phyloP scores from a whole-genome alignment of 2,888 invertebrate genomes.

The Paralinhomoeus sp. region DNA sequence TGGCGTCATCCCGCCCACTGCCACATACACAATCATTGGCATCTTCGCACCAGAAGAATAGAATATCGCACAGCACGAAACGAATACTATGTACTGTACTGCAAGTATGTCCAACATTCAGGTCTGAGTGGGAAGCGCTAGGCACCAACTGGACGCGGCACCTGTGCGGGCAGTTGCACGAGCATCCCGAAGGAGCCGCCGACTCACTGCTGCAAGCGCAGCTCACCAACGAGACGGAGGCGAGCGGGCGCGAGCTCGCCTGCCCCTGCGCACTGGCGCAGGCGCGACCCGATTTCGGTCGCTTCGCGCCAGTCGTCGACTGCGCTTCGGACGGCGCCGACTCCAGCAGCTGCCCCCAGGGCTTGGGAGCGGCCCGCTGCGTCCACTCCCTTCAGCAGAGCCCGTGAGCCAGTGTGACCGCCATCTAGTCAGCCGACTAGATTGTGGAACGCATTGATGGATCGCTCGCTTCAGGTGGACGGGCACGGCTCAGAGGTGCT shows the following conservation, averaged over 20 bases:
- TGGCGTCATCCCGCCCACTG: too few species aligned
- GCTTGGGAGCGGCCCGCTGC: constrained; percentile 68
- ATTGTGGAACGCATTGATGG: too few species aligned
- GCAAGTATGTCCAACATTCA: too few species aligned
- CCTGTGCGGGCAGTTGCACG: constrained; percentile 72
- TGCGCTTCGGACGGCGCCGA: constrained; percentile 66
- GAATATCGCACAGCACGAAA: too few species aligned
- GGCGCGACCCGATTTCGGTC: constrained; percentile 64
- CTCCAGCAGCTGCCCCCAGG: constrained; percentile 58
- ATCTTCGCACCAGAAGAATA: too few species aligned
- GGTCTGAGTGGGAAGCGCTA: constrained; percentile 57
- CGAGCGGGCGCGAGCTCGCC: too few species aligned
- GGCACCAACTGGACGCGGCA: constrained; percentile 56
- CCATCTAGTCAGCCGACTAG: too few species aligned
- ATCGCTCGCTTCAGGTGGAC: constrained; percentile 13
- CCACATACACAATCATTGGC: too few species aligned
- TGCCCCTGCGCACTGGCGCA: constrained; percentile 78
- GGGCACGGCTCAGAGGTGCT: constrained; percentile 61
- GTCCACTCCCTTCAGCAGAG: constrained; percentile 68
- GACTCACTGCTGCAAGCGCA: constrained; percentile 18
- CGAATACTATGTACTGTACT: too few species aligned
- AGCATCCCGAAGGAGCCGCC: constrained; percentile 12
- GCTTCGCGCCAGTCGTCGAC: constrained; percentile 63
- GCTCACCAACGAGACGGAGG: too few species aligned
- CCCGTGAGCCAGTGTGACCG: constrained; percentile 39